Evolutionary conservation across 2,797 vertebrate species (phyloP), one percentile per base, ranked within the genome.

Genomic region (Myotis daubentonii): DNA sequence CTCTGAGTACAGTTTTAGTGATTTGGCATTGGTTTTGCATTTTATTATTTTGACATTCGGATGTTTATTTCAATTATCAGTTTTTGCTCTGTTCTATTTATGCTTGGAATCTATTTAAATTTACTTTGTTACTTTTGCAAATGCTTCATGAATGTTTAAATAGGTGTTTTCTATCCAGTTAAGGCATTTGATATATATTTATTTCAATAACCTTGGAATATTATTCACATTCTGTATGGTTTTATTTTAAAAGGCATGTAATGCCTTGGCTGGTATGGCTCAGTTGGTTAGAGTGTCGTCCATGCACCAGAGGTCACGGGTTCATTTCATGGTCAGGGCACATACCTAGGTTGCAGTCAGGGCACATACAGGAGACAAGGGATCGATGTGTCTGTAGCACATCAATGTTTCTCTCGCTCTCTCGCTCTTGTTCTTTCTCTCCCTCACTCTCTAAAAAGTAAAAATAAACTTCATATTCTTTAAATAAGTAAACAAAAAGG

Each of bases 1-100:
- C 68, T 91, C 8, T 68, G 70, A 87, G 19, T 87, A 92, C 1
- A 70, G 13, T 87, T 75, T 79, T 94, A 93, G 20, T 25, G 13
- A 25, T 80, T 89, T 92, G 65, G 20, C 76, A 51, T 70, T 89
- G 38, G 16, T 44, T 85, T 82, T 78, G 53, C 8, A 6, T 89
- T 96, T n/a, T 95, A 66, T 83, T 92, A 38, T 70, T 93, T 95
- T 92, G 53, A 82, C 60, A 75, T 60, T 91, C n/a, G 23, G 25
- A 13, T 60, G 0, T 82, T 93, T 96, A 96, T 93, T 55, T 6
- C 68, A 0, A 75, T 66, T 33, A 75, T 49, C 49, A 62, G 5
- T 72, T 51, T 60, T 79, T 82, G 23, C 44, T 91, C 47, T 81
- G 20, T 75, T 94, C 47, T 82, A 30, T 74, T 89, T 89, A 38